These are phyloP conservation scores for Argopecten irradians DNA, from an alignment of 1,140 invertebrate genomes.

Conservation along the genomic window DNA sequence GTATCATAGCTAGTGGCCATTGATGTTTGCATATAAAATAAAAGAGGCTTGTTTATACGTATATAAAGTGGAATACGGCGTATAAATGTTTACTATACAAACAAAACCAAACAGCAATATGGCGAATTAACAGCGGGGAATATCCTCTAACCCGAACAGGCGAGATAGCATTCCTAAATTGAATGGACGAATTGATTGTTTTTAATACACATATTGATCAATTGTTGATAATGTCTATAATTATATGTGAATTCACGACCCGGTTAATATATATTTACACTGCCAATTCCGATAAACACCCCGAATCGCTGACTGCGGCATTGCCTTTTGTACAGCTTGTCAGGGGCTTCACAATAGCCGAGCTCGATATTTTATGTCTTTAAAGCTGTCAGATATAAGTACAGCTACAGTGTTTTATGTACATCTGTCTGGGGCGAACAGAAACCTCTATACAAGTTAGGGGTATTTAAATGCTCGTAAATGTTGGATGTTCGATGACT, in stretches of 20 bases:
- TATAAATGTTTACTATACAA: neutral
- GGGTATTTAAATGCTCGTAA: neutral
- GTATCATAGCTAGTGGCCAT: too few species aligned
- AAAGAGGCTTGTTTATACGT: too few species aligned
- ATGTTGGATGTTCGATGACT: neutral
- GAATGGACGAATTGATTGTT: neutral
- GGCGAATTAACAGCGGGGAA: neutral
- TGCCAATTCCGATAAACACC: neutral
- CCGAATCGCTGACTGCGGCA: neutral
- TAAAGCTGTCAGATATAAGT: neutral
- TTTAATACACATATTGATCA: neutral
- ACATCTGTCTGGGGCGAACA: neutral
- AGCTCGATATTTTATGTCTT: neutral
- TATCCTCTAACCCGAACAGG: constrained; percentile 15
- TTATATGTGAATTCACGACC: neutral
- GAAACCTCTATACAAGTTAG: neutral
- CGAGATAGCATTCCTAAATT: neutral
- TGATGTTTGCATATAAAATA: too few species aligned
- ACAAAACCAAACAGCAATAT: neutral
- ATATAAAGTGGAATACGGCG: neutral
- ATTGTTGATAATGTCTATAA: neutral
- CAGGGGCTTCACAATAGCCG: neutral
- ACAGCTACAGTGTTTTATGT: neutral
- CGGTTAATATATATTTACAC: neutral
- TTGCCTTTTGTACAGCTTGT: neutral